Base-by-base conservation (phyloP, 2,888 invertebrate genomes). In the Zygaena filipendulae region DNA sequence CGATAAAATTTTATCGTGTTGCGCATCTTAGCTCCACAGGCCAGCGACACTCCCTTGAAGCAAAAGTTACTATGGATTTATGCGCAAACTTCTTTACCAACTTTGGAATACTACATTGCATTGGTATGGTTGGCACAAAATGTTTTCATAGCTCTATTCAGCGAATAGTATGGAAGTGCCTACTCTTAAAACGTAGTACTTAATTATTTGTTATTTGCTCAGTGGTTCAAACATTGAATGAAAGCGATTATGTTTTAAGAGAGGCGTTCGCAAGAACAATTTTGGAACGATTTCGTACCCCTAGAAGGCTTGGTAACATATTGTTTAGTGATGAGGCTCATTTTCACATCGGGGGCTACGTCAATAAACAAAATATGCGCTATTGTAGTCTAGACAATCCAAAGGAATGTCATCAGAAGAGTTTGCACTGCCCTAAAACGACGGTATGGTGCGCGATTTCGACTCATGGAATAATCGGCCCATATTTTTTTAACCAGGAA, bases 271-370 rank as follows among this genome's bases (percentile, higher is more conserved):
- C n/a, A n/a, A n/a, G n/a, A n/a, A n/a, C n/a, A n/a, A n/a, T 31
- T 11, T 11, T 32, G 16, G 25, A 36, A 25, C 25, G 27, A 8
- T 30, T 32, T 28, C 23, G 20, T 14, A 36, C 12, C 8, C 25
- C 22, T 13, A 16, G 8, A 12, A 21, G 13, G 9, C 9, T 28
- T 6, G 23, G 9, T 19, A 29, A 31, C 12, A 27, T 34, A 28
- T n/a, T n/a, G n/a, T 31, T 32, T 25, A 28, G 27, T 20, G 23
- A 36, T 21, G 35, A 36, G 22, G 34, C 29, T 10, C 31, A 34
- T 40, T 40, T 40, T 29, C 29, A 39, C 21, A 30, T 33, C 6
- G 25, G 22, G 9, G 30, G 32, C 7, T 27, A 34, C 14, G 26
- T n/a, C n/a, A n/a, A n/a, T n/a, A n/a, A n/a, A n/a, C 35, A 35